phyloP scores from a whole-genome alignment of 2,113 vertebrate species.

The Dascyllus trimaculatus region DNA sequence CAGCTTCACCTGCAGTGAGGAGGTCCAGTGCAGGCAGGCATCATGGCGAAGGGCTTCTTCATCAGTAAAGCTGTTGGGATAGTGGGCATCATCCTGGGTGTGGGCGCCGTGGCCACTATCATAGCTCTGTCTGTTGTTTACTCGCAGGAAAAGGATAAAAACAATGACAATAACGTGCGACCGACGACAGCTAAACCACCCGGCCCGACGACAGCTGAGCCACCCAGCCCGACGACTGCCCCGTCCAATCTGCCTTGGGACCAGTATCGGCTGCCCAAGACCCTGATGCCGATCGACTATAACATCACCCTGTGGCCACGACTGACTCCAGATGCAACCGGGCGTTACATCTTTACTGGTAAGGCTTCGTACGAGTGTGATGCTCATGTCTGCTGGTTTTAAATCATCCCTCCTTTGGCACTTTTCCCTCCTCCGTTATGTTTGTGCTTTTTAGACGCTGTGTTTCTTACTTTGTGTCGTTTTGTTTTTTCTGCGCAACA shows the following conservation, averaged over 20 bases:
- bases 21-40: neutral
- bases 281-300: conserved; percentile 84
- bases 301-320: conserved; percentile 85
- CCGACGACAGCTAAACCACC: neutral
- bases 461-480: too few relatives aligned
- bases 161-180: neutral
- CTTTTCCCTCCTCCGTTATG: too few relatives aligned
- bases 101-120: conserved; percentile 88
- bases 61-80: conserved; percentile 88
- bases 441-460: too few relatives aligned
- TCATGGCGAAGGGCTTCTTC: conserved; percentile 93
- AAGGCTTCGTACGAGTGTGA: neutral
- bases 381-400: too few relatives aligned
- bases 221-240: conserved; percentile 34
- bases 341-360: conserved; percentile 88
- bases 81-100: conserved; percentile 76
- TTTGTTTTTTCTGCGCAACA: too few relatives aligned
- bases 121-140: conserved; percentile 92
- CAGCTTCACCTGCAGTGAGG: neutral
- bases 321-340: conserved; percentile 2
- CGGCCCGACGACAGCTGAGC: neutral
- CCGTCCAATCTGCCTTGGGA: conserved; percentile 81
- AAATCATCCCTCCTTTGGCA: too few relatives aligned
- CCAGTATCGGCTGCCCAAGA: conserved; percentile 85
- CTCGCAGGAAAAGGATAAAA: conserved; percentile 87